phyloP scores from a whole-genome alignment of 2,113 vertebrate genomes.

The Prietella phreatophila region DNA sequence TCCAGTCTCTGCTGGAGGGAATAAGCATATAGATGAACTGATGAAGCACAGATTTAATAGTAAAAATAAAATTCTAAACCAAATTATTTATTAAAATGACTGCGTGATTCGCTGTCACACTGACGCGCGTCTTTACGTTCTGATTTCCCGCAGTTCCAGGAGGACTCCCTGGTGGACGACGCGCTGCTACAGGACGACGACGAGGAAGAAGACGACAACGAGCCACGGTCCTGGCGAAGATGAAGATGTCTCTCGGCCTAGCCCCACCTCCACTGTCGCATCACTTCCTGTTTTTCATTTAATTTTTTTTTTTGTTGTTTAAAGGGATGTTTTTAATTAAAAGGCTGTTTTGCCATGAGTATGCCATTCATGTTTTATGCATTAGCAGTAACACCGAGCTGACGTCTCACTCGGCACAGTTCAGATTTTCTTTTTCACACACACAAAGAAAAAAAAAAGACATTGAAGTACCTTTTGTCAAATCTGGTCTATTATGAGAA shows the following conservation, averaged over 20 bases:
- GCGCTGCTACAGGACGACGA: conserved; percentile 94
- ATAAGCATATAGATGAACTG: not conserved
- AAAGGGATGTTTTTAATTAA: conserved; percentile 56
- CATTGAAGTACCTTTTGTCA: conserved; percentile 59
- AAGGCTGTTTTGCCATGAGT: conserved; percentile 47
- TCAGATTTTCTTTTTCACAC: not conserved
- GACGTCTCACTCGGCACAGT: not conserved
- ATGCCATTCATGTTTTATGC: conserved; percentile 52
- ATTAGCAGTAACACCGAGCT: conserved; percentile 68
- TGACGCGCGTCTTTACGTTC: not conserved
- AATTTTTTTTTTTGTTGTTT: not conserved
- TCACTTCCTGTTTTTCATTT: conserved; percentile 26
- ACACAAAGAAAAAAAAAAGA: not conserved
- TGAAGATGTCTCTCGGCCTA: conserved; percentile 67
- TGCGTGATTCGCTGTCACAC: not conserved
- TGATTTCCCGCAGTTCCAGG: conserved; percentile 78
- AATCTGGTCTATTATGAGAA: conserved; percentile 73
- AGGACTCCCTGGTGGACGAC: conserved; percentile 91
- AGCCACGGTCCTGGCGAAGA: conserved; percentile 96
- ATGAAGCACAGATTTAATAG: not conserved
- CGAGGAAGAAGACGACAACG: conserved; percentile 95
- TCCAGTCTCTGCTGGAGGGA: not conserved
- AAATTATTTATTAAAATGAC: not conserved
- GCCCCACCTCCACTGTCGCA: conserved; percentile 30
- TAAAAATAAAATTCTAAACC: not conserved